These are phyloP conservation scores for Micrasema minimum DNA, from an alignment of 1,140 invertebrate species.

Conservation along the genomic window DNA sequence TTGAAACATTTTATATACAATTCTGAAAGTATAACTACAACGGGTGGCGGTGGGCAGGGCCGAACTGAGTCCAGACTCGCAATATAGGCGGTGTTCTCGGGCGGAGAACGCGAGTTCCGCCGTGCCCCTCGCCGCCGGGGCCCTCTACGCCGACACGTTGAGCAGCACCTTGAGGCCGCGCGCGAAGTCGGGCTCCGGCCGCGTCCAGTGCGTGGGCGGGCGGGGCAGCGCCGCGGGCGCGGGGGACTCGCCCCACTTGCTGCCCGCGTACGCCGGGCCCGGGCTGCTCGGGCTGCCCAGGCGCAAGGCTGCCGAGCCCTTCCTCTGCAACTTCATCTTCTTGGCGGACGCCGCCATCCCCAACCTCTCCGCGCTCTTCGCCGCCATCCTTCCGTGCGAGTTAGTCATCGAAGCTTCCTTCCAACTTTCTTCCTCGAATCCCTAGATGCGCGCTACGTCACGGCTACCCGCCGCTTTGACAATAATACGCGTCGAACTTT, in stretches of 20 bases:
- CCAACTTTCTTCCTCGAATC: conserved; percentile 16
- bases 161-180: conserved; percentile 39
- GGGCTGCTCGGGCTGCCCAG: conserved; percentile 25
- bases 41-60: conserved; percentile 32
- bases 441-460: conserved; percentile 23
- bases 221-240: conserved; percentile 62
- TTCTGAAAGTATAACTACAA: conserved; percentile 18
- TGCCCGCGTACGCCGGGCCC: conserved; percentile 57
- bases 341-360: neutral
- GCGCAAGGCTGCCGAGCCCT: conserved; percentile 23
- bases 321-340: conserved; percentile 37
- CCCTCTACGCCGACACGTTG: conserved; percentile 34
- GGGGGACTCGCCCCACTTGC: conserved; percentile 65
- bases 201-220: conserved; percentile 64
- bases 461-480: conserved; percentile 35
- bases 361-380: conserved; percentile 38
- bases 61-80: conserved; percentile 1
- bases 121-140: conserved; percentile 33
- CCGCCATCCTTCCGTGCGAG: conserved; percentile 42
- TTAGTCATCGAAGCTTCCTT: conserved; percentile 47
- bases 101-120: conserved; percentile 15
- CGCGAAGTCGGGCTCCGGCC: conserved; percentile 35
- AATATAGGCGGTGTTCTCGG: neutral
- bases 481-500: conserved; percentile 25
- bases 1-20: conserved; percentile 38